Evolutionary conservation across 2,888 invertebrate genomes (phyloP), one percentile per base, ranked within the genome.

Genomic region (Bedellia somnulentella): DNA sequence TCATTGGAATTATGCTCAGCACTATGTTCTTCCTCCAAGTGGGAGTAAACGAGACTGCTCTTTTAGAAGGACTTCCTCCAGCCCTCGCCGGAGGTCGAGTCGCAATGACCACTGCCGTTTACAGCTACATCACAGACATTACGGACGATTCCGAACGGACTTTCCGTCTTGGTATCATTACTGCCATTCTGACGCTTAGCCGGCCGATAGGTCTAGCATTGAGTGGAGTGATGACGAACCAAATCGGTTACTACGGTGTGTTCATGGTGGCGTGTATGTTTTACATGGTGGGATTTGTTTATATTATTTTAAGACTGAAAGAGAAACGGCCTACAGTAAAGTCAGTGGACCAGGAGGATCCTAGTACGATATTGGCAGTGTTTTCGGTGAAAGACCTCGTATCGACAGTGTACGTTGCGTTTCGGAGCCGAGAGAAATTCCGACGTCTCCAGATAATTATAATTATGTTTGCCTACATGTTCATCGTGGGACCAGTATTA

Each of bases 71-170:
- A 1, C 52, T 83, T 1, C 66, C 81, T 2, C 81, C 81, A 2
- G 80, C 83, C 1, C 49, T 83, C 25, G 79, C 82, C 5, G 84
- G 84, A 5, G 82, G 83, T 1, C 75, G 79, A 29, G 78, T 81
- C 12, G 77, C 78, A 6, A 77, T 80, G 71, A 78, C 80, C 31
- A 78, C 80, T 70, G 79, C 80, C 4, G 70, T 82, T 26, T 79
- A 82, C 58, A 81, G 80, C 43, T 84, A 83, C 44, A 61, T 85
- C 12, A 79, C 82, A 25, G 80, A 82, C 35, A 75, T 82, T 17
- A 80, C 83, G 18, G 70, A 66, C 35, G 56, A 80, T 32, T 70
- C 79, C 30, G 81, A 81, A 51, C 63, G 83, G 42, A 83, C 83
- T 37, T 71, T 82, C 41, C 63, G 83, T 39, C 61, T 83, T 43